Evolutionary conservation across 2,888 invertebrate species (phyloP).

Genomic region (Steinernema scapterisci): DNA sequence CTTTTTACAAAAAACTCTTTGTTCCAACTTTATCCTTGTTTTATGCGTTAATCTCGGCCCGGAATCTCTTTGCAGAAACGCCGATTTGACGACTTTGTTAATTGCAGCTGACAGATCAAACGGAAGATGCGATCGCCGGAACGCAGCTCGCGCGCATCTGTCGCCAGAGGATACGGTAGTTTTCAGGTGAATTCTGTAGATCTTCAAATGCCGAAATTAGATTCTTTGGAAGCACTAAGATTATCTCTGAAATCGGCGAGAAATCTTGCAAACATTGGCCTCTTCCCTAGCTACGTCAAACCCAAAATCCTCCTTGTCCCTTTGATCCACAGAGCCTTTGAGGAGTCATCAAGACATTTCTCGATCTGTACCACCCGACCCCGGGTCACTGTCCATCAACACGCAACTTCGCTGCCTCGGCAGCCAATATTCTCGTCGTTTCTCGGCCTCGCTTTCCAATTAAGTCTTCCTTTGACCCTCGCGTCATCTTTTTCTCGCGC

Average conservation of each 20-base stretch:
- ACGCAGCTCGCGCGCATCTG: neutral
- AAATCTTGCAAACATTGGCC: too few relatives aligned
- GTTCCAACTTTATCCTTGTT: too few relatives aligned
- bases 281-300: too few relatives aligned
- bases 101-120: constrained; percentile 24
- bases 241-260: too few relatives aligned
- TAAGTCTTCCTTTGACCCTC: neutral
- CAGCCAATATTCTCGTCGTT: neutral
- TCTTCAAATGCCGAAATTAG: too few relatives aligned
- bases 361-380: neutral
- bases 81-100: constrained; percentile 28
- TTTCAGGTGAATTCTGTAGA: too few relatives aligned
- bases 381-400: neutral
- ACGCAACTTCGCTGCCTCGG: too few relatives aligned
- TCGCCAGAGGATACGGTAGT: neutral
- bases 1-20: too few relatives aligned
- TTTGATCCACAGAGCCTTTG: too few relatives aligned
- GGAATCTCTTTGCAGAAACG: neutral
- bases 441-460: neutral
- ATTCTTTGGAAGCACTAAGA: too few relatives aligned
- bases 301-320: too few relatives aligned
- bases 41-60: neutral
- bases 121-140: neutral
- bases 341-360: too few relatives aligned
- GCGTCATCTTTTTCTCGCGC: constrained; percentile 13